phyloP scores from a whole-genome alignment of 2,797 vertebrate species.

The Streptopelia turtur region DNA sequence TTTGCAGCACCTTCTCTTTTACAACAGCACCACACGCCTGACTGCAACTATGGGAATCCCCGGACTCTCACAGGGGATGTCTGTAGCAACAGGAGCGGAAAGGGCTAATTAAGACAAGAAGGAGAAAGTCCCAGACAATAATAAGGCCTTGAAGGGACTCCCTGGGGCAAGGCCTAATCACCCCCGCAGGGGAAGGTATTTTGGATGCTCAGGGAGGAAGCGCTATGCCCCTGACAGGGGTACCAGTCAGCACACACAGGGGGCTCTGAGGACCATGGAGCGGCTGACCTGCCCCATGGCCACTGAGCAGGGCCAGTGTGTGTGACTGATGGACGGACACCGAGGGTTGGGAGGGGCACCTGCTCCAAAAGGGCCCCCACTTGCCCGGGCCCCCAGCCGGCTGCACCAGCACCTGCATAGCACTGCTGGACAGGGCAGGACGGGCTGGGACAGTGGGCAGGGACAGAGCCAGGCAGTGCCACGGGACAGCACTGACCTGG shows the following conservation, averaged over 20 bases:
- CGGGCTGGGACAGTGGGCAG: accelerated
- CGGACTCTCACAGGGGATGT: slow-evolving; percentile 1
- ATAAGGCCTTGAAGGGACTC: slow-evolving; percentile 48
- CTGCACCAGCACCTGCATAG: accelerated
- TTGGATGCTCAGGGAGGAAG: background rate
- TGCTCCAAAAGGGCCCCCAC: background rate
- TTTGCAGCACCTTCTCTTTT: slow-evolving; percentile 22
- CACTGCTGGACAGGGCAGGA: background rate
- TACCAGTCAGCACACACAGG: too few relatives aligned
- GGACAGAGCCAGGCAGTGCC: background rate
- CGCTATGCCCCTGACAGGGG: background rate
- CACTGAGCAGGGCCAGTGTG: background rate
- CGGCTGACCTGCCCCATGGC: accelerated
- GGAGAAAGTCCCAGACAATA: background rate
- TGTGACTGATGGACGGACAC: accelerated
- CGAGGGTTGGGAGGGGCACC: background rate
- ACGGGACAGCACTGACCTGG: accelerated
- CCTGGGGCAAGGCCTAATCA: background rate
- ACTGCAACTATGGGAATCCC: background rate
- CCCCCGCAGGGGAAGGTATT: background rate
- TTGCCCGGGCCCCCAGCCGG: accelerated
- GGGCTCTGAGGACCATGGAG: background rate
- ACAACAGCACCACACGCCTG: background rate
- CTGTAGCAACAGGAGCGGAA: background rate
- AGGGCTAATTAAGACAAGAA: slow-evolving; percentile 50